Base-by-base conservation (phyloP, 1,140 invertebrate genomes). In the Pectinophora gossypiella region DNA sequence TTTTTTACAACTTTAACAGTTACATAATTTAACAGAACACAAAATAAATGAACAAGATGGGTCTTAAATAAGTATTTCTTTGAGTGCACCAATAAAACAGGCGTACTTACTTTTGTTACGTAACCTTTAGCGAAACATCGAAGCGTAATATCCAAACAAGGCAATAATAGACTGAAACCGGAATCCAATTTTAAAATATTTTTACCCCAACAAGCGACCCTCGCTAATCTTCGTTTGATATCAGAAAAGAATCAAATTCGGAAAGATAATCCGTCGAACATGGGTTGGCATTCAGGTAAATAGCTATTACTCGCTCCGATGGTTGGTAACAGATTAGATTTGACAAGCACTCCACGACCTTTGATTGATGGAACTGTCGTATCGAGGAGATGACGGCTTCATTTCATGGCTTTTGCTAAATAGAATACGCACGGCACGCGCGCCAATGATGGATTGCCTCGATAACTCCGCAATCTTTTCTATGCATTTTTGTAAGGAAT, bases 251-350 rank as follows among this genome's bases (percentile, higher is more conserved):
- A 78, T 76, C 68, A 75, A 73, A 75, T 68, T 68, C 71, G 48
- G 56, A 65, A 51, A 71, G 64, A 76, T 79, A 79, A 79, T 82
- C 74, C 65, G 59, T n/a, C n/a, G n/a, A 56, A 64, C 62, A 68
- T 51, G 63, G 64, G 54, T 57, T 53, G 52, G 66, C 74, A n/a
- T n/a, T n/a, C n/a, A 80, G 76, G 76, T 85, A 85, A 82, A 74
- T 80, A 85, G 73, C 81, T 79, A 85, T 85, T 82, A 82, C 67
- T 40, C 76, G 78, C 78, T 77, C 69, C 76, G 66, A 35, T 82
- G 81, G 60, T 40, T 40, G 15, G 54, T 56, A 68, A 55, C 51
- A 15, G 77, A 84, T 81, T 78, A 75, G 67, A 68, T 76, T 73
- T 74, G 80, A 84, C 63, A 72, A 59, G 54, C 47, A 56, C 55